Conservation (phyloP, 2,113 vertebrate genomes). For the Amphiprion ocellaris region DNA sequence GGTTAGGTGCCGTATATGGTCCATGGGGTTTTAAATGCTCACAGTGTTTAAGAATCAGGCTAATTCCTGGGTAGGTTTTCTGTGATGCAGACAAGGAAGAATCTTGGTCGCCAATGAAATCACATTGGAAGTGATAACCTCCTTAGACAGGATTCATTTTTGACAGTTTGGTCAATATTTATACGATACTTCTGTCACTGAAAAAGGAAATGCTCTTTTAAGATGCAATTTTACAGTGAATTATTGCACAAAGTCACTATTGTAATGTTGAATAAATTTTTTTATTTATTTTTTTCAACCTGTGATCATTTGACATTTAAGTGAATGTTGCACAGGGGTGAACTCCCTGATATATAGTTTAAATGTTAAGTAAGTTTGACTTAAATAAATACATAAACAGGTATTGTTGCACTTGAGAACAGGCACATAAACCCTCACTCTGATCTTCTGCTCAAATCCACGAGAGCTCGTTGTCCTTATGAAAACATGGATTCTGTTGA, state of each 20-base stretch:
- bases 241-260: background rate
- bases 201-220: background rate
- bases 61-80: constrained; percentile 10
- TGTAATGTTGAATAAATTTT: background rate
- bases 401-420: no score
- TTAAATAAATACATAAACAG: no score
- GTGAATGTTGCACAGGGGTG: no score
- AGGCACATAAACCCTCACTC: no score
- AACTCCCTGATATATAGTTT: no score
- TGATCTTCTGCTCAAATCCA: no score
- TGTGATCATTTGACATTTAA: no score
- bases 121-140: background rate
- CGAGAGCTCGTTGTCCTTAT: no score
- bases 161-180: constrained; percentile 19
- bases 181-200: constrained; percentile 52
- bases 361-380: no score
- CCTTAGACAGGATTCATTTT: constrained; percentile 9
- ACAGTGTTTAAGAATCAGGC: background rate
- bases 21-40: background rate
- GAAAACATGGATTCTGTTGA: no score
- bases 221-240: background rate
- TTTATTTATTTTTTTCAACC: background rate
- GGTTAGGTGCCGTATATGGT: no score
- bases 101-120: background rate
- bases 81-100: background rate